Evolutionary conservation across 2,888 invertebrate genomes (phyloP).

Genomic region (Tachina fera): DNA sequence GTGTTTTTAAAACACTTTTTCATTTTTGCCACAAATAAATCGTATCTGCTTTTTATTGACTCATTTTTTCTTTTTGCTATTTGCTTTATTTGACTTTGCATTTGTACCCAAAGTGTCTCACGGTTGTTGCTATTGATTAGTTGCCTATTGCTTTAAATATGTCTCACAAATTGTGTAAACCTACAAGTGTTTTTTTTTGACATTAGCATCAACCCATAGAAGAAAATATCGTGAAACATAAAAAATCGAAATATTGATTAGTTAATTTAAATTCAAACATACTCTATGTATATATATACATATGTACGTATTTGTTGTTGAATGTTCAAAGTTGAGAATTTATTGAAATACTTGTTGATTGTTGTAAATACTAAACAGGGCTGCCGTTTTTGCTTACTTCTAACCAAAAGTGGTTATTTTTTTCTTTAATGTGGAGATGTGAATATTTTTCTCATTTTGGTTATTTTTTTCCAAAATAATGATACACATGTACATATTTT

Average conservation of each 20-base stretch:
- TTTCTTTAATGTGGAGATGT: too few relatives aligned
- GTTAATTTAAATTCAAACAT: slow-evolving; percentile 6
- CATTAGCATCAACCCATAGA: not conserved
- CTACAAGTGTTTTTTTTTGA: slow-evolving; percentile 13
- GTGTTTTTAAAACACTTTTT: too few relatives aligned
- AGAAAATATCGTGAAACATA: not conserved
- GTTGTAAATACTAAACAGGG: too few relatives aligned
- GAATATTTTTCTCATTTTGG: too few relatives aligned
- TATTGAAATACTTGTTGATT: slow-evolving; percentile 8
- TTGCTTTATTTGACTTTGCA: slow-evolving; percentile 16
- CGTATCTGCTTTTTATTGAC: not conserved
- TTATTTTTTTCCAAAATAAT: too few relatives aligned
- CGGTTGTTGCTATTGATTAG: slow-evolving; percentile 34
- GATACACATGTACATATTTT: too few relatives aligned
- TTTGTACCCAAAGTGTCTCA: slow-evolving; percentile 26
- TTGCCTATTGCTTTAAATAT: slow-evolving; percentile 16
- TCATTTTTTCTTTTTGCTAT: not conserved
- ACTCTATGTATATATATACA: too few relatives aligned
- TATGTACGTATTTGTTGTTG: not conserved
- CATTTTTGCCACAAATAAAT: too few relatives aligned
- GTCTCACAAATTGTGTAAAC: not conserved
- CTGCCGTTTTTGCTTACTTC: too few relatives aligned
- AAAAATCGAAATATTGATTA: slow-evolving; percentile 54
- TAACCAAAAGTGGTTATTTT: too few relatives aligned
- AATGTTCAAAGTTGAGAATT: not conserved